Base-by-base conservation (phyloP, 2,797 vertebrate species). In the Denticeps clupeoides region DNA sequence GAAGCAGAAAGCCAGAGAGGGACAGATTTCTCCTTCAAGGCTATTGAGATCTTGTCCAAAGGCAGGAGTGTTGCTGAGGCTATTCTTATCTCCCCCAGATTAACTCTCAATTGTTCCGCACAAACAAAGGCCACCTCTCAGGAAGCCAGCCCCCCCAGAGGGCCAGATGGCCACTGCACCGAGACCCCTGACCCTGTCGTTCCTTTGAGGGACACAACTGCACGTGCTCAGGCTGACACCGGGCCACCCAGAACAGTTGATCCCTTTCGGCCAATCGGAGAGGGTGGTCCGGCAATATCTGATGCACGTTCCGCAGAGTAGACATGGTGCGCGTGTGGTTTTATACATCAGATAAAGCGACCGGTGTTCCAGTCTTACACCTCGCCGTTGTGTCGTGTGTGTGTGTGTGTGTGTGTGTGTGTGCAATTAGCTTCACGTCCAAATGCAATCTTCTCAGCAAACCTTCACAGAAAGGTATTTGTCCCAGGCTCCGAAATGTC, bases 101-200 rank as follows among this genome's bases (percentile, higher is more conserved):
- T 88, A 89, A 86, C 75, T 79, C 82, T 74, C 84, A 82, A 93
- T 93, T 93, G 90, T 93, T 89, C 65, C 66, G 56, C 51, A 62
- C 72, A 84, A 90, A 94, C 91, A 94, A 95, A 91, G 83, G 72
- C 70, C 61, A 74, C 67, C 78, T 84, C 82, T 85, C 81, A 92
- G 87, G 86, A 90, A 89, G 83, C 80, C 81, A 81, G 75, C 74
- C 80, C 71, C 71, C 75, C 74, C 72, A 73, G 47, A 81, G 57
- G 82, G 87, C 87, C 91, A 97, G 91, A 96, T 96, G 91, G 91
- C 79, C 88, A 83, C 83, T 70, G 79, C 81, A 87, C 85, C 79
- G 80, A 83, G 78, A 67, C 71, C 87, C 81, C 84, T 88, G 88
- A 78, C 82, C 83, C 81, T 81, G 73, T 72, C 58, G 71, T 80